Conservation (phyloP, 2,888 invertebrate genomes). For the Hypsopygia costalis region DNA sequence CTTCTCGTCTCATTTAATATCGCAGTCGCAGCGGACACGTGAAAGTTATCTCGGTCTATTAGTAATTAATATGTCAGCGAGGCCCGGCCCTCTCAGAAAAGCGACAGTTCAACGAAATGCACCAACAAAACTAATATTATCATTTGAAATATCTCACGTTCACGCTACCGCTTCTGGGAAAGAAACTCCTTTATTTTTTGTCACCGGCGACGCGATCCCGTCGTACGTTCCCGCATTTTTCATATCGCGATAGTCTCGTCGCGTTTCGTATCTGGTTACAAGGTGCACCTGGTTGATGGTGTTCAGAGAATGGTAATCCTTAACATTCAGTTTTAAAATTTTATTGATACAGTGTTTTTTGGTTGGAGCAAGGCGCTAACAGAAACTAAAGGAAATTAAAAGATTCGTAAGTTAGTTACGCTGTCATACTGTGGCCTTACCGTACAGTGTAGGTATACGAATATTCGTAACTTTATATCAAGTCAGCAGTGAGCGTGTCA, state of each 20-base stretch:
- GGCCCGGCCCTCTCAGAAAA: conserved; percentile 35
- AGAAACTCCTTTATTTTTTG: conserved; percentile 36
- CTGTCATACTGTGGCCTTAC: no score
- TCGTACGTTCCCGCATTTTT: conserved; percentile 38
- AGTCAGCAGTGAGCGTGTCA: no score
- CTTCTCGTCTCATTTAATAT: conserved; percentile 6
- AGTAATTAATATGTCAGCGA: conserved; percentile 60
- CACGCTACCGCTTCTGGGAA: conserved; percentile 58
- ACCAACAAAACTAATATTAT: conserved; percentile 62
- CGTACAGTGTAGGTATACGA: no score
- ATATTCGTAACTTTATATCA: no score
- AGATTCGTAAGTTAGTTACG: no score
- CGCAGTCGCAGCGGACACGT: conserved; percentile 19
- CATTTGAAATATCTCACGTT: conserved; percentile 67
- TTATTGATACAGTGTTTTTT: no score
- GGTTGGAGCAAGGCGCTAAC: no score
- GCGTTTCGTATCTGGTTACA: conserved; percentile 45
- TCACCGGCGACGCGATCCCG: conserved; percentile 34
- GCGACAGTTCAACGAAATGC: conserved; percentile 56
- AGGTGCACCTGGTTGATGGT: conserved; percentile 40
- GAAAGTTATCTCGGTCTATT: conserved; percentile 43
- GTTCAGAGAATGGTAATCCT: conserved; percentile 4
- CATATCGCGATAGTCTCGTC: conserved; percentile 32
- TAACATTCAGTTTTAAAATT: no score
- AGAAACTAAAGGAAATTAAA: no score